These are phyloP conservation scores for Diabrotica undecimpunctata DNA, from an alignment of 1,140 invertebrate genomes.

Conservation along the genomic window DNA sequence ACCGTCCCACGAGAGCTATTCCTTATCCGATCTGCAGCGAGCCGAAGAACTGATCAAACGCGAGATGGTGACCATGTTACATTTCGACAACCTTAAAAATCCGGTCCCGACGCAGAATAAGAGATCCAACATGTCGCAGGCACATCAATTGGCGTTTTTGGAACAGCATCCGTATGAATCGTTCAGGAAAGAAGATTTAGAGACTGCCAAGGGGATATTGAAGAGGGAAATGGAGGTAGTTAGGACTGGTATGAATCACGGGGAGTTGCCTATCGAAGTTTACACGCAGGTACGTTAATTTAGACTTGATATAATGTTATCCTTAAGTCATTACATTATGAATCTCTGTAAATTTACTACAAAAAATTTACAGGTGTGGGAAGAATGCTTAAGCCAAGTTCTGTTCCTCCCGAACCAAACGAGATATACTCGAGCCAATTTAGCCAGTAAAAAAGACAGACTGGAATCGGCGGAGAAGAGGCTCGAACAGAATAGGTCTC, in stretches of 20 bases:
- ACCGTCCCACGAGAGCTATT: slow-evolving; percentile 65
- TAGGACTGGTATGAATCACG: slow-evolving; percentile 90
- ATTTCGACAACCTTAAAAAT: slow-evolving; percentile 80
- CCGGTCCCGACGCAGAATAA: slow-evolving; percentile 50
- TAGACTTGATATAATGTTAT: too few species aligned
- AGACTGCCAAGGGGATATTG: slow-evolving; percentile 64
- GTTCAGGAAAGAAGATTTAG: slow-evolving; percentile 67
- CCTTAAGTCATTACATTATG: too few species aligned
- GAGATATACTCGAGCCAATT: slow-evolving; percentile 83
- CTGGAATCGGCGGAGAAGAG: slow-evolving; percentile 90
- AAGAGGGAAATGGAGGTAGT: slow-evolving; percentile 85
- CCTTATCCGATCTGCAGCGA: slow-evolving; percentile 85
- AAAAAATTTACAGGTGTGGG: slow-evolving; percentile 69
- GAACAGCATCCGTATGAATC: slow-evolving; percentile 82
- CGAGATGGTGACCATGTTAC: slow-evolving; percentile 95
- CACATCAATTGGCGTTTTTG: slow-evolving; percentile 73
- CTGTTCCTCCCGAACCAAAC: slow-evolving; percentile 46
- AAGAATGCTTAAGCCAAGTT: slow-evolving; percentile 83
- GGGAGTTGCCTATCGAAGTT: slow-evolving; percentile 80
- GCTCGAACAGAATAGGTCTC: slow-evolving; percentile 86
- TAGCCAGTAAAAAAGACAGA: slow-evolving; percentile 93
- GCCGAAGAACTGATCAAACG: slow-evolving; percentile 96
- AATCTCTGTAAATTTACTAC: too few species aligned
- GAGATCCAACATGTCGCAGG: slow-evolving; percentile 53
- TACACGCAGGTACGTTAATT: slow-evolving; percentile 33